Conservation (phyloP, 2,888 invertebrate species). For the Sipha maydis region DNA sequence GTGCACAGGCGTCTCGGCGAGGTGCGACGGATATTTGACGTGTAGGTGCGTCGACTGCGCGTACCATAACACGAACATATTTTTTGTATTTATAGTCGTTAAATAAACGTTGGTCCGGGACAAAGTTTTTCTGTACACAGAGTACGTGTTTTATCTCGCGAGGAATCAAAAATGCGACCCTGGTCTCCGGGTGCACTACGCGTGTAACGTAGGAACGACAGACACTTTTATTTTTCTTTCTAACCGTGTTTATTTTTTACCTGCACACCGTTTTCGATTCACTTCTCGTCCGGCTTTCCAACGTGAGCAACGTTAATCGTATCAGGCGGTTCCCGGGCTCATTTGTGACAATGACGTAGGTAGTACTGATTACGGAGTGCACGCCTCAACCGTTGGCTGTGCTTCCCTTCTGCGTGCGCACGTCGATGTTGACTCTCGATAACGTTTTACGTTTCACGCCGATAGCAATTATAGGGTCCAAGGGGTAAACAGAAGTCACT, state of each 20-base stretch:
- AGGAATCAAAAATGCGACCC: conserved; percentile 20
- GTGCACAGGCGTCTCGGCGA: too few species aligned
- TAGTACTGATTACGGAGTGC: too few species aligned
- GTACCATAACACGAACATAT: too few species aligned
- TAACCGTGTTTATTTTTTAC: conserved; percentile 26
- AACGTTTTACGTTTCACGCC: too few species aligned
- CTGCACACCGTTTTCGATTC: not conserved
- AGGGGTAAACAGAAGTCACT: too few species aligned
- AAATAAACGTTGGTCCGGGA: not conserved
- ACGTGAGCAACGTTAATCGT: not conserved
- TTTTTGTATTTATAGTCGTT: not conserved
- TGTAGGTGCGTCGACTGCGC: not conserved
- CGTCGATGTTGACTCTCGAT: too few species aligned
- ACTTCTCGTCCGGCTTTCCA: not conserved
- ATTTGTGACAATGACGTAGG: not conserved
- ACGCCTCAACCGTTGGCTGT: too few species aligned
- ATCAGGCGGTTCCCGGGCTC: not conserved
- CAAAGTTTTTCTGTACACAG: not conserved
- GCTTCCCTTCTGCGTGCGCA: too few species aligned
- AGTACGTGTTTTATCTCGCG: not conserved
- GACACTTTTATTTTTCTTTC: not conserved
- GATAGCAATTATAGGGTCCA: too few species aligned
- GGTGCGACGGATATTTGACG: too few species aligned
- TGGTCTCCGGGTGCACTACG: not conserved
- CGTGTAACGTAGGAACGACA: not conserved